phyloP scores from a whole-genome alignment of 2,797 vertebrate genomes.

The Girardinus metallicus region DNA sequence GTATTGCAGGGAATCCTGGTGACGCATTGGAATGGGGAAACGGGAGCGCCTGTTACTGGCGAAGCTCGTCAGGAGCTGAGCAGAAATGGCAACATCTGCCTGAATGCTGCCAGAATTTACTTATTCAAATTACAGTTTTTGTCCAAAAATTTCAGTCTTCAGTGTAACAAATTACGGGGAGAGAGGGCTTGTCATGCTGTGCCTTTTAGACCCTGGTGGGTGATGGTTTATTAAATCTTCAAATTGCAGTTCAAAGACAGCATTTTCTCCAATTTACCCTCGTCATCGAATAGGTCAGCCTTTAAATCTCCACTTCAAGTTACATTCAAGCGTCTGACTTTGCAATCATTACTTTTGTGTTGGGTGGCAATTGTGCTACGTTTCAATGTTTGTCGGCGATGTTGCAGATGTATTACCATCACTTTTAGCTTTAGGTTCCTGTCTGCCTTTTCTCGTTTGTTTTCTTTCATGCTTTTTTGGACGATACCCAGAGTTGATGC shows the following conservation, averaged over 20 bases:
- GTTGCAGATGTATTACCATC: not conserved
- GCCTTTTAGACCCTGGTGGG: not conserved
- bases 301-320: not conserved
- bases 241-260: not conserved
- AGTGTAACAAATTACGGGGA: not conserved
- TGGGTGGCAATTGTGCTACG: not conserved
- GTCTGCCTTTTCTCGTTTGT: not conserved
- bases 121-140: not conserved
- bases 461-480: not conserved
- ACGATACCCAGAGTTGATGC: not conserved
- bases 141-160: not conserved
- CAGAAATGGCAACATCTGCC: not conserved
- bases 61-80: not conserved
- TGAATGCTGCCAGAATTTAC: not conserved
- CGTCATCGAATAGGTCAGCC: not conserved
- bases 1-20: not conserved
- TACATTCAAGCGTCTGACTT: not conserved
- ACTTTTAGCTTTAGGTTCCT: not conserved
- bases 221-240: constrained; percentile 1
- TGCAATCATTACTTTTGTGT: not conserved
- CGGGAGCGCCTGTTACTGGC: not conserved
- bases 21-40: not conserved
- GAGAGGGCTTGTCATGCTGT: not conserved
- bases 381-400: not conserved
- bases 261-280: not conserved